A percentile compares a stretch with the other conserved stretches of the same genome.
These are phyloP conservation scores for Charanyca ferruginea DNA, from an alignment of 2,888 invertebrate species.

Conservation along the genomic window DNA sequence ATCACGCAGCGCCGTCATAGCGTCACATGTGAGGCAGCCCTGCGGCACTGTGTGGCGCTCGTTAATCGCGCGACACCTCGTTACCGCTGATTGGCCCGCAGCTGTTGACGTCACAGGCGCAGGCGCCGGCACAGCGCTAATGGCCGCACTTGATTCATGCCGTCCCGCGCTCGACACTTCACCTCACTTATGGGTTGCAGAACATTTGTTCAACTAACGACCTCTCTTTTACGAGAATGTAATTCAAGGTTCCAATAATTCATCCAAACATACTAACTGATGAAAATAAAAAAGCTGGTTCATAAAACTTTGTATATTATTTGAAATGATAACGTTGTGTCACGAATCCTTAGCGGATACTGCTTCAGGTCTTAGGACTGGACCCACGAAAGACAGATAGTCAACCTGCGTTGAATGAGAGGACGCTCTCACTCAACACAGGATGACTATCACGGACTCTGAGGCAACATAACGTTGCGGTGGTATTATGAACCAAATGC, in stretches of 20 bases:
- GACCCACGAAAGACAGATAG: no score
- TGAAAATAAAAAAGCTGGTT: no score
- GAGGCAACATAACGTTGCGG: no score
- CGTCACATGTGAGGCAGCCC: conserved; percentile 17
- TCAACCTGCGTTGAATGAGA: no score
- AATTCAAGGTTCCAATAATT: background rate
- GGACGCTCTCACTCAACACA: no score
- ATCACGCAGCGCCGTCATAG: no score
- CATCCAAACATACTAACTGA: no score
- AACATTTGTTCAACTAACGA: conserved; percentile 34
- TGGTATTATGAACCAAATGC: background rate
- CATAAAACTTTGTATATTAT: no score
- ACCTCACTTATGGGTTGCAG: conserved; percentile 2
- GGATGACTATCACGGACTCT: no score
- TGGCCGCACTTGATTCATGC: conserved; percentile 14
- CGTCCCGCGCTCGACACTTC: conserved; percentile 12
- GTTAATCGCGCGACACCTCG: conserved; percentile 64
- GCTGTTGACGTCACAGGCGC: conserved; percentile 34
- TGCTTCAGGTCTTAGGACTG: background rate
- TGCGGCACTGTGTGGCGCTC: conserved; percentile 18
- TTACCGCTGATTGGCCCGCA: conserved; percentile 64
- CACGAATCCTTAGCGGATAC: no score
- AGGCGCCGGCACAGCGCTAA: conserved; percentile 4
- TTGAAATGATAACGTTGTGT: no score
- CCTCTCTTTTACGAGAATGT: conserved; percentile 6